Evolutionary conservation across 2,888 invertebrate species (phyloP), one percentile per base, ranked within the genome.

Genomic region (Venustoraphidia nigricollis): DNA sequence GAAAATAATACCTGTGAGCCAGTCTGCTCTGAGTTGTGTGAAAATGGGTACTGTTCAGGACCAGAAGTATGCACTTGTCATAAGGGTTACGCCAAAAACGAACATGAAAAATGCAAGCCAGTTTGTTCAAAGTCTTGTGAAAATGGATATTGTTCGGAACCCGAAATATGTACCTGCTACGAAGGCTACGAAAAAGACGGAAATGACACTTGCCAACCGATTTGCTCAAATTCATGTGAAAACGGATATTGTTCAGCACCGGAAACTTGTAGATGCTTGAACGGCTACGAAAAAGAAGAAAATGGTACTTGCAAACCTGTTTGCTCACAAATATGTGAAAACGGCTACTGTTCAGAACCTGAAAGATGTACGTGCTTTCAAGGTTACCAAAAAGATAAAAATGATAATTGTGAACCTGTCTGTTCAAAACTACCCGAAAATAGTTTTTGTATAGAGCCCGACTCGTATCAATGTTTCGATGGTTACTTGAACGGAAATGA

Each of bases 221-320:
- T 66, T 1, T 77, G 77, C 57, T 66, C 66, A 50, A 68, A 67
- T 0, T 69, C 68, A 1, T 76, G 76, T 55, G 54, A 51, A 3
- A 61, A 67, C 46, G 66, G 66, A 2, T 43, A 52, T 2, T 69
- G 70, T 50, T 46, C 56, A 3, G 58, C 55, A 8, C 72, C 72
- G 1, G 63, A 70, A 34, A 59, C 57, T 2, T 76, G 51, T 34
- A 43, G 39, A 8, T 54, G 53, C 17, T 48, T 52, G 34, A 11
- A 45, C 2, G 55, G 55, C 6, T 56, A 43, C 44, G 13, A 45
- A 13, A 34, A 44, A 36, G 46, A 54, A 35, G 52, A 52, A 27
- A 58, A 60, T 4, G 61, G 60, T 43, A 35, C 17, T 52, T 34
- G 51, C 51, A 14, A 50, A 52, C 60, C 62, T 1, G 39, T 43